These are phyloP conservation scores for Rana temporaria DNA, from an alignment of 2,113 vertebrate species.

Conservation along the genomic window DNA sequence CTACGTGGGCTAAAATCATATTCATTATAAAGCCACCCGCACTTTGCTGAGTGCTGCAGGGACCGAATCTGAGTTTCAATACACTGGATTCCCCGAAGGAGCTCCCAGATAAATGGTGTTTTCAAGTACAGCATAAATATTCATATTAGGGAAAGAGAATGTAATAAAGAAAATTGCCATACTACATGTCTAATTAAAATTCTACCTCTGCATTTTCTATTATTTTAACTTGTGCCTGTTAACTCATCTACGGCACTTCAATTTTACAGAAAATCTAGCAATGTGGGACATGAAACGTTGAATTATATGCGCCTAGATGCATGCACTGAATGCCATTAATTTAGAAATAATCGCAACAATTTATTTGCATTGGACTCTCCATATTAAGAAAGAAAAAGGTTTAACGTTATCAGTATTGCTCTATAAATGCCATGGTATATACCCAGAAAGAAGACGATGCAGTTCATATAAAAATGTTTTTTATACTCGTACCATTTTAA, in stretches of 20 bases:
- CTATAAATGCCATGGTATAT: no score
- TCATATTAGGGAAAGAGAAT: constrained; percentile 25
- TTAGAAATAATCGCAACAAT: no score
- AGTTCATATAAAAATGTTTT: no score
- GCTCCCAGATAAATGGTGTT: constrained; percentile 46
- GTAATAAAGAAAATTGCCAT: constrained; percentile 37
- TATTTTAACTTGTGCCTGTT: constrained; percentile 28
- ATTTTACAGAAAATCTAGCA: background rate
- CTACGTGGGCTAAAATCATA: constrained; percentile 17
- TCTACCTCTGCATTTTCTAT: constrained; percentile 16
- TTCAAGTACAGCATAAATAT: constrained; percentile 51
- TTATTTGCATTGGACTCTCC: no score
- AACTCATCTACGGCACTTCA: background rate
- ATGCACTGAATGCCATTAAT: no score
- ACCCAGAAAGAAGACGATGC: no score
- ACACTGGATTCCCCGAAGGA: constrained; percentile 21
- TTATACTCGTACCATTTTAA: no score
- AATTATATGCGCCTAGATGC: no score
- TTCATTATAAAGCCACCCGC: constrained; percentile 35
- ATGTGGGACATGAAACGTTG: no score
- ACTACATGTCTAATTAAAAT: constrained; percentile 33
- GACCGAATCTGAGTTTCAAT: constrained; percentile 5
- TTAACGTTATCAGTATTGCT: no score
- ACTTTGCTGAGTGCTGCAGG: constrained; percentile 3
- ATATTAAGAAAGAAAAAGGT: no score